phyloP scores from a whole-genome alignment of 30 jellyfish, hydroid and myxozoan genomes.

The Aurelia aurita complex sp. Pacific region DNA sequence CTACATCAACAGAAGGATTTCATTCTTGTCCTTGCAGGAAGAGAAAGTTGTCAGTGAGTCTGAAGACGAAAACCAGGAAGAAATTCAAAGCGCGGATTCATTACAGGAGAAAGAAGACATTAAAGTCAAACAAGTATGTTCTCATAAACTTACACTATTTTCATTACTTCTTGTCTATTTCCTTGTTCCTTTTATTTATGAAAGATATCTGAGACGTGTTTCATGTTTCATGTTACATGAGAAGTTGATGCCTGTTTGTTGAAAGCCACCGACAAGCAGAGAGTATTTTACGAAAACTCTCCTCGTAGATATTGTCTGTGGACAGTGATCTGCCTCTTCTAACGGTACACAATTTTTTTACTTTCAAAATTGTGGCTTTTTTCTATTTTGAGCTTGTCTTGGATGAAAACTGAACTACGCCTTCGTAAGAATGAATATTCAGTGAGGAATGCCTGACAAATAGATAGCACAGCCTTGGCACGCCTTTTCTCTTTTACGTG shows the following conservation, averaged over 20 bases:
- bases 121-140: background rate
- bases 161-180: too few relatives aligned
- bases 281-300: background rate
- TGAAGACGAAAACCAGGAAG: background rate
- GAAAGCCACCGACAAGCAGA: background rate
- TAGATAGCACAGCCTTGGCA: too few relatives aligned
- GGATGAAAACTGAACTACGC: background rate
- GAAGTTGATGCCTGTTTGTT: too few relatives aligned
- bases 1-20: background rate
- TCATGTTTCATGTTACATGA: too few relatives aligned
- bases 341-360: background rate
- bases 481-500: too few relatives aligned
- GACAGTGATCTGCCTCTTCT: background rate
- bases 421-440: too few relatives aligned
- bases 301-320: background rate
- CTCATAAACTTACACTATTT: background rate
- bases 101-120: background rate
- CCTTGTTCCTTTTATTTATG: too few relatives aligned
- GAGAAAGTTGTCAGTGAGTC: background rate
- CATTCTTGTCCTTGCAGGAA: background rate
- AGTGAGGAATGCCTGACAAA: too few relatives aligned
- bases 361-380: too few relatives aligned
- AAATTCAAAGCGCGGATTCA: background rate
- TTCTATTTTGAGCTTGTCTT: background rate
- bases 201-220: too few relatives aligned